Base-by-base conservation (phyloP, 2,888 invertebrate genomes). In the Trilocha varians region DNA sequence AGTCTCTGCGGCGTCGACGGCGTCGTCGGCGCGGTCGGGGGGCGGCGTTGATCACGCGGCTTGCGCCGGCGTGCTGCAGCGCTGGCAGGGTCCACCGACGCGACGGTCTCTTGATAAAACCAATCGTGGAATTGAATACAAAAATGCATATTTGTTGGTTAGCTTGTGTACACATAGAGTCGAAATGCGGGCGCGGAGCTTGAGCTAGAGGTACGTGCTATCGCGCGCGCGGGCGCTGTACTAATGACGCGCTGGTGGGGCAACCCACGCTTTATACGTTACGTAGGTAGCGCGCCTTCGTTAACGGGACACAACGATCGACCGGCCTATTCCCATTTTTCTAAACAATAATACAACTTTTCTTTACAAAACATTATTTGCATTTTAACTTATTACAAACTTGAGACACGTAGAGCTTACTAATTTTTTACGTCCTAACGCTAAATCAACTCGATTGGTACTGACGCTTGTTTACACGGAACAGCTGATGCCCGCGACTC, bases 301-400 rank as follows among this genome's bases (percentile, higher is more conserved):
- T 82, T 83, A 84, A 83, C 83, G 84, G 84, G 78, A 83, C 82
- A 77, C 65, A 68, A 68, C 70, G 62, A 83, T 82, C 79, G 79
- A 78, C 78, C 80, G 77, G 77, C 79, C 82, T 83, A 83, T 82
- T 82, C 79, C 76, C 73, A 75, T 82, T 82, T 77, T 80, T 78
- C 66, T 73, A 78, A 79, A 82, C 75, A 80, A 79, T 75, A 76
- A 76, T 70, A 72, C 66, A 64, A 62, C 60, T 42, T 37, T 51
- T 65, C 62, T 62, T 68, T 69, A 32, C 33, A 25, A 25, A 25
- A 25, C 25, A 25, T 25, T 25, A 25, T 4, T 25, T 25, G 25
- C 11, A 25, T 25, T 25, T 32, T 13, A 25, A 37, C 33, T 40
- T 33, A 4, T 11, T 25, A 9, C 11, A 25, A 11, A 25, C 11